Percentiles rank a stretch among this genome's conserved stretches.
Evolutionary conservation across 1,140 invertebrate species (phyloP).

Genomic region (Anoplophora glabripennis): DNA sequence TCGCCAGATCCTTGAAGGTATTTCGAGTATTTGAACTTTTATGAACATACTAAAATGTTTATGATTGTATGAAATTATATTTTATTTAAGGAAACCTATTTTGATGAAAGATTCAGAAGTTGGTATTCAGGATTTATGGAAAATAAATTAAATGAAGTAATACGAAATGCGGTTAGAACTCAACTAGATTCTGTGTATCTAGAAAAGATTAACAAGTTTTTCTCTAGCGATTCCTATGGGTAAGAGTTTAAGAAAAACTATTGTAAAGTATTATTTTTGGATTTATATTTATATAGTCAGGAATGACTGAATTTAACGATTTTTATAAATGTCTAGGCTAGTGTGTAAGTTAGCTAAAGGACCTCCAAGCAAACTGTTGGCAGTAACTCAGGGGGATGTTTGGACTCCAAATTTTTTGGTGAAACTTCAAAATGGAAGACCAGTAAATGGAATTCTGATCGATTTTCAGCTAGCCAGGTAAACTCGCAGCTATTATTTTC

Average conservation of each 20-base stretch:
- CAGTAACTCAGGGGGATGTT: constrained; percentile 68
- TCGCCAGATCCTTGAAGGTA: constrained; percentile 46
- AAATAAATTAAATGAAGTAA: constrained; percentile 50
- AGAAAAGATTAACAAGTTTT: constrained; percentile 55
- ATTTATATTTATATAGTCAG: too few relatives aligned
- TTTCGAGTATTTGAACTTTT: too few relatives aligned
- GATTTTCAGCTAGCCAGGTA: constrained; percentile 68
- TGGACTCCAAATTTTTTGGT: constrained; percentile 73
- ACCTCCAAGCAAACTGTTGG: constrained; percentile 46
- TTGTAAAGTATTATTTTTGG: too few relatives aligned
- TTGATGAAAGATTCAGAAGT: constrained; percentile 53
- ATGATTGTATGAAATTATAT: neutral
- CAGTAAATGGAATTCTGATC: constrained; percentile 55
- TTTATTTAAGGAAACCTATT: constrained; percentile 57
- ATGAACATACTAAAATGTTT: too few relatives aligned
- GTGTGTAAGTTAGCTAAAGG: neutral
- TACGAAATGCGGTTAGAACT: constrained; percentile 61
- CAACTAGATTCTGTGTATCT: constrained; percentile 61
- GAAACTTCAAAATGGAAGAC: constrained; percentile 48
- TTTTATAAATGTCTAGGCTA: neutral
- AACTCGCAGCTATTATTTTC: neutral
- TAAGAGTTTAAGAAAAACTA: constrained; percentile 31
- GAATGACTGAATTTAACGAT: constrained; percentile 19
- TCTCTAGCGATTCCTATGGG: constrained; percentile 51
- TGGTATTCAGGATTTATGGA: constrained; percentile 65